Conservation (phyloP, 2,888 invertebrate species). For the Noctuana brunneofusca region DNA sequence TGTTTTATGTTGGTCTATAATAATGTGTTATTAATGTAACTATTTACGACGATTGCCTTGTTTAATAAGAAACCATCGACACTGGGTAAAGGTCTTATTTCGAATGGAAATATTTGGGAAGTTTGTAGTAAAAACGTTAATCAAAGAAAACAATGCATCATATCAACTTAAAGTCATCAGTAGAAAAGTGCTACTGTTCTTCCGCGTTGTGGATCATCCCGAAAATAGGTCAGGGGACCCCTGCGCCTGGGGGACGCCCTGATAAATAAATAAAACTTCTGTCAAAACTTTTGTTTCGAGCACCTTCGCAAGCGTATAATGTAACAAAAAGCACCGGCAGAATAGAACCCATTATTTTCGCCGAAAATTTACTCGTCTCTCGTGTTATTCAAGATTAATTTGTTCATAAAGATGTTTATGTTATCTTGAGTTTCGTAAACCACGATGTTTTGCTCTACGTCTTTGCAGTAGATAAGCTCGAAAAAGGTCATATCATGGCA, state of each 20-base stretch:
- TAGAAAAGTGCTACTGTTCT: conserved; percentile 36
- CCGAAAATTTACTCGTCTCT: conserved; percentile 31
- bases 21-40: too few species aligned
- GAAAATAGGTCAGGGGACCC: conserved; percentile 78
- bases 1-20: too few species aligned
- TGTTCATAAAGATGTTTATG: conserved; percentile 15
- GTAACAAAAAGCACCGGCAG: conserved; percentile 42
- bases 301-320: conserved; percentile 58
- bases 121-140: background rate
- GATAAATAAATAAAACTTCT: conserved; percentile 79
- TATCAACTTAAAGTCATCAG: conserved; percentile 30
- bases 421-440: background rate
- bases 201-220: conserved; percentile 61
- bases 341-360: conserved; percentile 36
- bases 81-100: too few species aligned
- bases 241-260: conserved; percentile 61
- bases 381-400: conserved; percentile 29
- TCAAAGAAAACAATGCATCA: conserved; percentile 8
- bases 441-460: background rate
- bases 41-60: too few species aligned
- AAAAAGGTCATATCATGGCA: background rate
- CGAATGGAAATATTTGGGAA: too few species aligned
- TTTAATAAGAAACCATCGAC: too few species aligned
- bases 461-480: background rate
- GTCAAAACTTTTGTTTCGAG: conserved; percentile 79